Evolutionary conservation across 2,888 invertebrate species (phyloP).

Genomic region (Herminia tarsipennalis): DNA sequence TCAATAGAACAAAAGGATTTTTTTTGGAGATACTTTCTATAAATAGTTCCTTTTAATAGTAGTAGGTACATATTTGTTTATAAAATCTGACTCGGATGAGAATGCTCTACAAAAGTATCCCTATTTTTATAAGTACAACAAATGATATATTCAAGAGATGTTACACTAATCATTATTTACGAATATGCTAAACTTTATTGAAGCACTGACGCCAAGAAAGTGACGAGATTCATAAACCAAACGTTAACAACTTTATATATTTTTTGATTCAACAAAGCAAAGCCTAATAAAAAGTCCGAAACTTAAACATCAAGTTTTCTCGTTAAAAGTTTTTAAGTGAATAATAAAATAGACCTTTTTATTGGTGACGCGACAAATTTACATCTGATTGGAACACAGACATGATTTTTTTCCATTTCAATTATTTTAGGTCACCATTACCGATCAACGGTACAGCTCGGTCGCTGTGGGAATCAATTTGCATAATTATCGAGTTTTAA

Average conservation of each 20-base stretch:
- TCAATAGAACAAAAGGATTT: too few relatives aligned
- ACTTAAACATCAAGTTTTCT: constrained; percentile 52
- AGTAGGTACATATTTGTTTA: too few relatives aligned
- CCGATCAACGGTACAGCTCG: constrained; percentile 11
- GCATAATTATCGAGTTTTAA: constrained; percentile 42
- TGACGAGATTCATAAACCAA: constrained; percentile 12
- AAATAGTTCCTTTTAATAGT: too few relatives aligned
- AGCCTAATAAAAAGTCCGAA: constrained; percentile 39
- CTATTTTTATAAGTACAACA: background rate
- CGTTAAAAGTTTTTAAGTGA: constrained; percentile 54
- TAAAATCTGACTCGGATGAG: too few relatives aligned
- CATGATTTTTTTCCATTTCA: constrained; percentile 30
- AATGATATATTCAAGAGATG: background rate
- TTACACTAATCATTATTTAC: constrained; percentile 8
- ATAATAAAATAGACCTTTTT: constrained; percentile 46
- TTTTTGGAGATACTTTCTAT: too few relatives aligned
- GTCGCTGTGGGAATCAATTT: constrained; percentile 41
- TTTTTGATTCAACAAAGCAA: constrained; percentile 31
- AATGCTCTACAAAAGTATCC: too few relatives aligned
- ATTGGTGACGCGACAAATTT: constrained; percentile 44
- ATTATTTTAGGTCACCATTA: constrained; percentile 29
- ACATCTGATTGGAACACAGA: constrained; percentile 34
- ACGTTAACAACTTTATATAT: constrained; percentile 16
- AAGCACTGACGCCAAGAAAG: constrained; percentile 7
- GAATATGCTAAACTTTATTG: constrained; percentile 12